Evolutionary conservation across 2,888 invertebrate species (phyloP), one percentile per base, ranked within the genome.

Genomic region (Tachystola acroxantha): DNA sequence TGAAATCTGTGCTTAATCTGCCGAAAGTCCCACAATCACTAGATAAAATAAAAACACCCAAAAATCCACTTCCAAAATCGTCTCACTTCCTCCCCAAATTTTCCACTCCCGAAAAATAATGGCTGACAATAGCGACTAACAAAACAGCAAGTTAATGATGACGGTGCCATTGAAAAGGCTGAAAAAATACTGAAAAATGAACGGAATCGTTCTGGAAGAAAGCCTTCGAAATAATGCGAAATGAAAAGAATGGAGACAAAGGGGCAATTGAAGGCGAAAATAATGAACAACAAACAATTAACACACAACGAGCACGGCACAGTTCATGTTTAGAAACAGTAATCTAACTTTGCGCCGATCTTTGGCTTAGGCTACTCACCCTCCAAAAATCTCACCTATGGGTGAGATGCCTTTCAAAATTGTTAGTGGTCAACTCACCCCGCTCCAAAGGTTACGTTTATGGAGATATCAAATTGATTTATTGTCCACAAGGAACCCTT

Each of bases 241-340:
- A 57, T 67, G 75, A 72, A 73, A 73, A 76, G 77, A 81, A 79
- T 74, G 56, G 56, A 68, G 61, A 86, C 85, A 86, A 86, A 79
- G 70, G 75, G 85, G 85, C 81, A 86, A 85, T 85, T 86, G 85
- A 86, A 86, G 82, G 71, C 67, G 74, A 77, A 76, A 76, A 84
- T 86, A 85, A 86, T 85, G 81, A 74, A 76, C 80, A 74, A 76
- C 80, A 82, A 84, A 86, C 84, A 86, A 85, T 86, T 85, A 85
- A 82, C 82, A 85, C 81, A 75, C 74, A 71, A 60, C 52, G 49
- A 43, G 74, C 71, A 73, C 3, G 24, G n/a, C 16, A 16, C 16
- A 16, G 16, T 16, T 16, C 3, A 3, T 16, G 16, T 16, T 3
- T 16, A 16, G 16, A 16, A 16, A 16, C 16, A 16, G 16, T 16